These are phyloP conservation scores for Drosophila limbata DNA, from an alignment of 2,888 invertebrate species.

Conservation along the genomic window DNA sequence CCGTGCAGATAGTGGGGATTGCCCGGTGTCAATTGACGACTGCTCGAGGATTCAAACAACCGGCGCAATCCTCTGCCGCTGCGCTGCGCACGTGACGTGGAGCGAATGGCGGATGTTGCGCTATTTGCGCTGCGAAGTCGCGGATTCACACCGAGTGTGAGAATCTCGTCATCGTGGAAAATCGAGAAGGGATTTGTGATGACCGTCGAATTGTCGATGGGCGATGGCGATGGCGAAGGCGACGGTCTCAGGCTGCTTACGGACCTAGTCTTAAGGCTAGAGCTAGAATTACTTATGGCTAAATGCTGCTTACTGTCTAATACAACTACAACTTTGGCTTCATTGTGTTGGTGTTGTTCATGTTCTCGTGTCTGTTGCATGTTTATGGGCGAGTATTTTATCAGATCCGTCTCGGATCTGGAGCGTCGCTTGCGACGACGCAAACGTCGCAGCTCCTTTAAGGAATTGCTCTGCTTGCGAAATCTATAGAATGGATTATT, in stretches of 20 bases:
- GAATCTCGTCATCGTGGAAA: constrained; percentile 82
- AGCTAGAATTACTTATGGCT: constrained; percentile 64
- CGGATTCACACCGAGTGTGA: constrained; percentile 76
- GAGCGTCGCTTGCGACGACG: constrained; percentile 58
- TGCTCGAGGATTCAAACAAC: constrained; percentile 64
- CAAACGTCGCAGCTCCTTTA: constrained; percentile 70
- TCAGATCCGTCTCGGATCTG: constrained; percentile 81
- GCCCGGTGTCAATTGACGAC: constrained; percentile 14
- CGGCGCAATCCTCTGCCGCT: constrained; percentile 72
- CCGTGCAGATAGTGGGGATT: constrained; percentile 78
- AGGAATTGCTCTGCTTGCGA: constrained; percentile 83
- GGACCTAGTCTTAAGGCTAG: constrained; percentile 73
- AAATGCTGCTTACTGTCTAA: constrained; percentile 76
- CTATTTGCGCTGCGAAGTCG: constrained; percentile 71
- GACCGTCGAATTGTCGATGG: constrained; percentile 81
- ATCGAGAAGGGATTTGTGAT: constrained; percentile 85
- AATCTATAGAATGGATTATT: constrained; percentile 84
- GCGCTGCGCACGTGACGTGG: constrained; percentile 42
- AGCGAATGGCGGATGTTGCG: constrained; percentile 30
- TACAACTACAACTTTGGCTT: constrained; percentile 82
- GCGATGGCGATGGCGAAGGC: constrained; percentile 25
- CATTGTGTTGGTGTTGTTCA: constrained; percentile 61
- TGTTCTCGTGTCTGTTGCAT: constrained; percentile 6
- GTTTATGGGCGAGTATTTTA: constrained; percentile 4
- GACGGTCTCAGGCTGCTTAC: constrained; percentile 64